These are phyloP conservation scores for Staurois parvus DNA, from an alignment of 2,797 vertebrate genomes.

Conservation along the genomic window DNA sequence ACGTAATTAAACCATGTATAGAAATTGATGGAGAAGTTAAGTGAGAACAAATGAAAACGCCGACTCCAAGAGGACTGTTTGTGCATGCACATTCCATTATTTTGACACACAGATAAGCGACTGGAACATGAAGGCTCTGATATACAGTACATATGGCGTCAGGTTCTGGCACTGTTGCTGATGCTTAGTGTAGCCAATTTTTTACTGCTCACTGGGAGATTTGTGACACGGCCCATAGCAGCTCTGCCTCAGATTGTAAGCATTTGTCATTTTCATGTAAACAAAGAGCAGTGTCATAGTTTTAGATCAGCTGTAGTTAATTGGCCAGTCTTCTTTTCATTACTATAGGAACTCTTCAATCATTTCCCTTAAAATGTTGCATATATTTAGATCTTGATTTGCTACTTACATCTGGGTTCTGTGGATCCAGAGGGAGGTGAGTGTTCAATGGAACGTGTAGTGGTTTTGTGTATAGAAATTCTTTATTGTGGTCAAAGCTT, in stretches of 20 bases:
- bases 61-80: slow-evolving; percentile 50
- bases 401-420: not conserved
- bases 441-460: too few species aligned
- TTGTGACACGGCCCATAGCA: slow-evolving; percentile 21
- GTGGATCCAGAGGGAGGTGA: not conserved
- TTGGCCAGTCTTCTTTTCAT: not conserved
- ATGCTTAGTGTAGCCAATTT: slow-evolving; percentile 30
- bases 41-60: slow-evolving; percentile 59
- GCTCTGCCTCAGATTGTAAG: not conserved
- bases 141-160: slow-evolving; percentile 57
- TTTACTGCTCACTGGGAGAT: slow-evolving; percentile 34
- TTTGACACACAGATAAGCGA: slow-evolving; percentile 56
- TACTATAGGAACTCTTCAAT: not conserved
- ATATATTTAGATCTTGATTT: not conserved
- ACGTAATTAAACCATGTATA: slow-evolving; percentile 38
- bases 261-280: not conserved
- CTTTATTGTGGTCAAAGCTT: too few species aligned
- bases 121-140: slow-evolving; percentile 55
- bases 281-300: not conserved
- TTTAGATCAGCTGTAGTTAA: slow-evolving; percentile 9
- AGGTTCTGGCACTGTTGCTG: slow-evolving; percentile 34
- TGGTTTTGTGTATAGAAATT: too few species aligned
- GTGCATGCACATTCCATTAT: slow-evolving; percentile 61
- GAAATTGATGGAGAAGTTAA: slow-evolving; percentile 46
- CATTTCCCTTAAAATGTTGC: not conserved